These are phyloP conservation scores for Cinclus mexicanus DNA, from an alignment of 2,113 vertebrate genomes.

Conservation along the genomic window DNA sequence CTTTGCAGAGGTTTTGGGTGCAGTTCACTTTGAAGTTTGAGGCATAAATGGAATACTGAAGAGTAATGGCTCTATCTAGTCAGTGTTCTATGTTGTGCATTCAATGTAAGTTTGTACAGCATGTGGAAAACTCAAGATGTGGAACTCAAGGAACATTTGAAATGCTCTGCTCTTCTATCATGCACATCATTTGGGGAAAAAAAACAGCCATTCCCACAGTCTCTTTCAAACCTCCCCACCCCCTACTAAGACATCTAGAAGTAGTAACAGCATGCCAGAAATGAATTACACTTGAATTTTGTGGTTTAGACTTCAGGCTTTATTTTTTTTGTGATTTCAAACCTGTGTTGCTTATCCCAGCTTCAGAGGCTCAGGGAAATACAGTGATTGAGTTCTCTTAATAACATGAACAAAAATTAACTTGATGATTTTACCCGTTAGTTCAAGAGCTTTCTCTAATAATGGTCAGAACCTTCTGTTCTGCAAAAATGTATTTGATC, in stretches of 20 bases:
- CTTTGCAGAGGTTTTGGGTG: background rate
- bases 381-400: background rate
- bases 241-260: background rate
- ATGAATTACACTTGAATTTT: background rate
- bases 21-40: slow-evolving; percentile 2
- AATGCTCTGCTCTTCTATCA: background rate
- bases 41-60: background rate
- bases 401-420: background rate
- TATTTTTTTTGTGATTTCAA: slow-evolving; percentile 23
- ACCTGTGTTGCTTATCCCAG: background rate
- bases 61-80: background rate
- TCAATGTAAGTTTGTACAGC: background rate
- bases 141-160: background rate
- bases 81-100: background rate
- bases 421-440: background rate
- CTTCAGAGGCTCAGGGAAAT: background rate
- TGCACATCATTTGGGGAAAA: background rate
- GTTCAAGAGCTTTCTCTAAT: background rate
- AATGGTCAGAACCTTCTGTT: background rate
- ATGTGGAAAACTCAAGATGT: background rate
- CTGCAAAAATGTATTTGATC: background rate
- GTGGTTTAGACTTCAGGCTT: slow-evolving; percentile 19
- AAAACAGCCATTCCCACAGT: background rate
- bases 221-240: background rate
- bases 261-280: background rate